These are phyloP conservation scores for Caenorhabditis macrosperma DNA, from an alignment of 2,888 invertebrate species.

Conservation along the genomic window DNA sequence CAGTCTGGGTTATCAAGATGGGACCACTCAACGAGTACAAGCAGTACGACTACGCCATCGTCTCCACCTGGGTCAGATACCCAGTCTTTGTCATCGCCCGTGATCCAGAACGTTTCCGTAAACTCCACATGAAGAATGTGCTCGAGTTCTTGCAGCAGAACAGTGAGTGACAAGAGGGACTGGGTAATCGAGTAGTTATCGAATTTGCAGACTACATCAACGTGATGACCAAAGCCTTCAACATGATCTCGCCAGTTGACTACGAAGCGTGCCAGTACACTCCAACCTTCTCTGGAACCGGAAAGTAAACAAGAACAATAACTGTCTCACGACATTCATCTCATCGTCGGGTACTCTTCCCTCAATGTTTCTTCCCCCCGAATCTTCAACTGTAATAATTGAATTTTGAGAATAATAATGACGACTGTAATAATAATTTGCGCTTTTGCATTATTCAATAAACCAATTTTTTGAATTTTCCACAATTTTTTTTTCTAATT, in stretches of 20 bases:
- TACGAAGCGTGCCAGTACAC: constrained; percentile 80
- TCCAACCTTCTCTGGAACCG: constrained; percentile 80
- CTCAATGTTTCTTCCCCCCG: constrained; percentile 14
- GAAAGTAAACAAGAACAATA: constrained; percentile 68
- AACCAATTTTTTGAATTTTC: neutral
- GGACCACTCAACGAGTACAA: constrained; percentile 81
- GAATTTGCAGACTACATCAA: constrained; percentile 80
- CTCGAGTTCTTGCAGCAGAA: constrained; percentile 80
- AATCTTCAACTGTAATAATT: constrained; percentile 26
- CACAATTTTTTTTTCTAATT: too few relatives aligned
- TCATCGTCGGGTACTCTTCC: constrained; percentile 46
- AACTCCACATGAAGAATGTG: constrained; percentile 79
- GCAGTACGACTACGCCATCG: constrained; percentile 80
- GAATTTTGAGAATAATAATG: constrained; percentile 3
- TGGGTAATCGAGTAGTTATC: neutral
- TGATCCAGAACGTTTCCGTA: constrained; percentile 79
- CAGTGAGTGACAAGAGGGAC: constrained; percentile 77
- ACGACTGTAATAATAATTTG: constrained; percentile 26
- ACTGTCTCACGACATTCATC: constrained; percentile 38
- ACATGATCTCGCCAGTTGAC: constrained; percentile 80
- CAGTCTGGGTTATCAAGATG: constrained; percentile 81
- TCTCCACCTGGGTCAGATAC: constrained; percentile 78
- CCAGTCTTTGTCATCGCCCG: constrained; percentile 80
- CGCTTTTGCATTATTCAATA: constrained; percentile 1
- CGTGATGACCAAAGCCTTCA: constrained; percentile 81